phyloP scores from a whole-genome alignment of 2,888 invertebrate genomes.

The Bruchidius siliquastri region DNA sequence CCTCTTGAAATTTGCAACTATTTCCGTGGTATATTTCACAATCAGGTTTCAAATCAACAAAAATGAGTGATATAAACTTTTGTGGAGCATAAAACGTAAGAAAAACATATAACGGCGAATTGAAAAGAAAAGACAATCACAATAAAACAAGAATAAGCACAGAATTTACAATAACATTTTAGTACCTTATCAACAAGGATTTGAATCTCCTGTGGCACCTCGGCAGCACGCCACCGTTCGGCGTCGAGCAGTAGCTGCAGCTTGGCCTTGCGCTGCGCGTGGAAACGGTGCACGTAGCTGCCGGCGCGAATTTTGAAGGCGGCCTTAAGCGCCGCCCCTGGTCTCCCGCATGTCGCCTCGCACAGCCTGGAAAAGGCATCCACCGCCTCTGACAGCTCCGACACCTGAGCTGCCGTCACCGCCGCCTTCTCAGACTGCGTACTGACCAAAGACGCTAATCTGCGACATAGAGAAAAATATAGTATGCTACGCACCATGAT shows the following conservation, averaged over 20 bases:
- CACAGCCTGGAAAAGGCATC: constrained; percentile 74
- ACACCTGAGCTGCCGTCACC: constrained; percentile 73
- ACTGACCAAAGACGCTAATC: constrained; percentile 78
- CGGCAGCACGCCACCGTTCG: constrained; percentile 91
- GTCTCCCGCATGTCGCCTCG: constrained; percentile 65
- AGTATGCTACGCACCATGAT: no score
- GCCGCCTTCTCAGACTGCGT: constrained; percentile 69
- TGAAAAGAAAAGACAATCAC: no score
- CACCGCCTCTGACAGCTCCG: constrained; percentile 69
- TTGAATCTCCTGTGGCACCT: constrained; percentile 87
- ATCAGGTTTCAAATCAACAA: no score
- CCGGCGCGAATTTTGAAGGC: constrained; percentile 85
- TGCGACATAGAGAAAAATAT: not conserved
- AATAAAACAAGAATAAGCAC: no score
- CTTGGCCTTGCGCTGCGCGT: constrained; percentile 81
- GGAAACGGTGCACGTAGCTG: constrained; percentile 87
- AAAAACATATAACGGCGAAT: no score
- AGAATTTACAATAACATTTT: no score
- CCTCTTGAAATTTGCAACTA: no score
- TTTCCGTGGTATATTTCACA: no score
- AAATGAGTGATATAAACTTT: no score
- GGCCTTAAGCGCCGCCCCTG: constrained; percentile 73
- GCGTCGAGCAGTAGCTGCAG: constrained; percentile 79
- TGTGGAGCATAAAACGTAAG: no score
- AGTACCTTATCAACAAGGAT: constrained; percentile 67